These are phyloP conservation scores for Calephelis perditalis DNA, from an alignment of 2,888 invertebrate species.

Conservation along the genomic window DNA sequence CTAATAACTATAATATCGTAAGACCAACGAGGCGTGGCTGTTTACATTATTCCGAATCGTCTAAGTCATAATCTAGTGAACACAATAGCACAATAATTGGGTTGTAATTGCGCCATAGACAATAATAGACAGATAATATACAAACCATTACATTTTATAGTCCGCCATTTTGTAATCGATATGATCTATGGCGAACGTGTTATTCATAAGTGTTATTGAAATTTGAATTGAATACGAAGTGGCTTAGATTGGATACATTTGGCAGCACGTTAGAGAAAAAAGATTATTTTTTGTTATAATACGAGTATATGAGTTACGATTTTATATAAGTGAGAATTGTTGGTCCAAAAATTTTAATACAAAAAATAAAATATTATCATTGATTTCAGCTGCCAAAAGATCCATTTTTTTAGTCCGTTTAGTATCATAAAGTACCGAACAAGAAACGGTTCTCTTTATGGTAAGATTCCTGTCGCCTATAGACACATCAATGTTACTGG, in stretches of 20 bases:
- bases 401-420: too few species aligned
- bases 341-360: too few species aligned
- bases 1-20: conserved; percentile 22
- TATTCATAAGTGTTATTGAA: conserved; percentile 11
- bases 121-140: conserved; percentile 34
- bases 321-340: too few species aligned
- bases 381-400: too few species aligned
- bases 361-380: too few species aligned
- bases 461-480: too few species aligned
- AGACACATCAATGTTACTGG: too few species aligned
- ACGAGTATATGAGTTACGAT: too few species aligned
- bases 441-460: too few species aligned
- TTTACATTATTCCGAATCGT: conserved; percentile 28
- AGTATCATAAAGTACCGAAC: too few species aligned
- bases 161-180: conserved; percentile 30
- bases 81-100: conserved; percentile 35
- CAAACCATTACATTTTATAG: conserved; percentile 32
- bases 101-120: conserved; percentile 36
- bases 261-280: neutral
- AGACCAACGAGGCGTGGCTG: conserved; percentile 28
- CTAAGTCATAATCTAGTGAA: conserved; percentile 30
- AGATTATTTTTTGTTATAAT: too few species aligned
- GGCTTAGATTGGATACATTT: neutral
- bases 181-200: conserved; percentile 34
- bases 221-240: conserved; percentile 6